phyloP scores from a whole-genome alignment of 2,797 vertebrate species.

The Microcaecilia unicolor region DNA sequence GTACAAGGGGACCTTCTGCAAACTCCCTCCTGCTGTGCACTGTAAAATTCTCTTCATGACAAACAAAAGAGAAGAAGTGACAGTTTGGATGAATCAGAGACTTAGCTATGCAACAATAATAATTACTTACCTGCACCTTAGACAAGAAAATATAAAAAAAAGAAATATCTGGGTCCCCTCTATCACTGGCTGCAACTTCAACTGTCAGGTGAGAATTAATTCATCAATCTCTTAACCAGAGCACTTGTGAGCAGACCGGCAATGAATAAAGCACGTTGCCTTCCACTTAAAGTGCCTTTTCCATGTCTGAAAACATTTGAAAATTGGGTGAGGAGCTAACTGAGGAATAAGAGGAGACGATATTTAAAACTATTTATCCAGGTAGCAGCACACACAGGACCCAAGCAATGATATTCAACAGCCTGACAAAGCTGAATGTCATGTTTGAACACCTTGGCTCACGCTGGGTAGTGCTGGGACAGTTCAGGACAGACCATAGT shows the following conservation, averaged over 20 bases:
- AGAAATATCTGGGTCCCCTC: background rate
- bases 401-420: too few species aligned
- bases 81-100: background rate
- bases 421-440: too few species aligned
- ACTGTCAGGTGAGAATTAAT: conserved; percentile 6
- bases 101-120: background rate
- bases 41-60: too few species aligned
- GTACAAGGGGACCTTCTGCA: too few species aligned
- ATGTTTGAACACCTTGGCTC: too few species aligned
- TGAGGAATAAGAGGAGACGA: background rate
- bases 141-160: conserved; percentile 18
- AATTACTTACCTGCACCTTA: conserved; percentile 2
- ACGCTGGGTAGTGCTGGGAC: too few species aligned
- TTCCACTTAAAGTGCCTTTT: too few species aligned
- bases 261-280: background rate
- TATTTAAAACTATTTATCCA: too few species aligned
- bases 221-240: conserved; percentile 1
- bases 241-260: conserved; percentile 8
- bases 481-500: too few species aligned
- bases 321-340: background rate
- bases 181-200: background rate
- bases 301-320: too few species aligned
- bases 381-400: too few species aligned
- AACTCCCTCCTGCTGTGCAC: background rate
- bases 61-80: background rate